Base-by-base conservation (phyloP, 1,140 invertebrate species). In the Tenebrio molitor region DNA sequence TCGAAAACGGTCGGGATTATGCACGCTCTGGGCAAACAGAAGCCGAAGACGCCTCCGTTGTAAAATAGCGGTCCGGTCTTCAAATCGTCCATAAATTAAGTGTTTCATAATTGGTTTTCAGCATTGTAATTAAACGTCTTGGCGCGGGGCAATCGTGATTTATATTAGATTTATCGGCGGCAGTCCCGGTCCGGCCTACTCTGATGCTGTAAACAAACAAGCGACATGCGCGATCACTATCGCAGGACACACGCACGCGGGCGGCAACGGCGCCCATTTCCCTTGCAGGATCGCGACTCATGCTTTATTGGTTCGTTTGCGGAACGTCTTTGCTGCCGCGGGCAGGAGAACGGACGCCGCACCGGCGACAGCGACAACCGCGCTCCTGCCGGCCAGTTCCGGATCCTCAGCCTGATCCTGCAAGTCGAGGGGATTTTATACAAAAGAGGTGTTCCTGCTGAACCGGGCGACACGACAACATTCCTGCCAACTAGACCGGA, bases 41-140 rank as follows among this genome's bases (percentile, higher is more conserved):
- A 58, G 50, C 50, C 36, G 25, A 23, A 58, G 33, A 58, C 50
- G 50, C 29, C 36, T 69, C 46, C 41, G 68, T 53, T 53, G 16
- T 69, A 53, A 65, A 41, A 36, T 41, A 65, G 39, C 39, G 34
- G 39, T 65, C 34, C 14, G 39, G 65, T 73, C 36, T 69, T 73
- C 53, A 58, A 73, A 69, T 69, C 67, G 14, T 2, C 67, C 71
- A 75, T 77, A 77, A 77, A 77, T 77, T 77, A 75, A 73, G 50
- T 50, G 73, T 73, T 77, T 77, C 74, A 77, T 77, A 77, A 77
- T 77, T 77, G 74, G 76, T 77, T 77, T 77, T 77, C 76, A 77
- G 74, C 74, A 71, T 75, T 75, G 76, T 77, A 77, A 77, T 77
- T 77, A 77, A 77, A 75, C 64, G 76, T 77, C 76, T 73, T 65